phyloP scores from a whole-genome alignment of 1,140 invertebrate species.

The Triops cancriformis region DNA sequence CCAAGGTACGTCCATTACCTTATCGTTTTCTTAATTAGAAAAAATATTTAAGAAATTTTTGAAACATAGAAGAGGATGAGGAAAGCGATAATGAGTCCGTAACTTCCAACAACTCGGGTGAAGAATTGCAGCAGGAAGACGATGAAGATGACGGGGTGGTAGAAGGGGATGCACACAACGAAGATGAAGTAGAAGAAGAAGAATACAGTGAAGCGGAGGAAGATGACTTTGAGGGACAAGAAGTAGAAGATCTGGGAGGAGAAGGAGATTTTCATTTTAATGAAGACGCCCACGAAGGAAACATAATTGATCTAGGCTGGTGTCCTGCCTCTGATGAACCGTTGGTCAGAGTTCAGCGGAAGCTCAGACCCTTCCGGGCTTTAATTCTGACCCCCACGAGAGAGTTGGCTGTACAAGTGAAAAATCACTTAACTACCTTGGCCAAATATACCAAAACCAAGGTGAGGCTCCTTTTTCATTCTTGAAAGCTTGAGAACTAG shows the following conservation, averaged over 20 bases:
- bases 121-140: conserved; percentile 28
- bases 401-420: conserved; percentile 90
- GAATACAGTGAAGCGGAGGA: conserved; percentile 36
- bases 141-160: conserved; percentile 36
- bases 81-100: neutral
- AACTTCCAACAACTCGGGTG: conserved; percentile 27
- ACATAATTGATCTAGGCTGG: conserved; percentile 41
- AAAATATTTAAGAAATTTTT: neutral
- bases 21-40: neutral
- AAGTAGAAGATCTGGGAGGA: conserved; percentile 38
- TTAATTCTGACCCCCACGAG: conserved; percentile 88
- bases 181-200: conserved; percentile 29
- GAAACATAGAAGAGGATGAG: conserved; percentile 14
- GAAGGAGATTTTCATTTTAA: conserved; percentile 52
- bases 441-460: conserved; percentile 69
- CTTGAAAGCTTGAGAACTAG: neutral
- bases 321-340: neutral
- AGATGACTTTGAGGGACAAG: conserved; percentile 30
- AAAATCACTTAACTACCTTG: conserved; percentile 68
- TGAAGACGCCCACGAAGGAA: conserved; percentile 47
- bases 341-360: conserved; percentile 20
- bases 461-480: conserved; percentile 36
- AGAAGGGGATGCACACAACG: conserved; percentile 38
- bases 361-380: conserved; percentile 51
- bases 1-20: conserved; percentile 29